Conservation (phyloP, 2,797 vertebrate species). For the Lepilemur ruficaudatus region DNA sequence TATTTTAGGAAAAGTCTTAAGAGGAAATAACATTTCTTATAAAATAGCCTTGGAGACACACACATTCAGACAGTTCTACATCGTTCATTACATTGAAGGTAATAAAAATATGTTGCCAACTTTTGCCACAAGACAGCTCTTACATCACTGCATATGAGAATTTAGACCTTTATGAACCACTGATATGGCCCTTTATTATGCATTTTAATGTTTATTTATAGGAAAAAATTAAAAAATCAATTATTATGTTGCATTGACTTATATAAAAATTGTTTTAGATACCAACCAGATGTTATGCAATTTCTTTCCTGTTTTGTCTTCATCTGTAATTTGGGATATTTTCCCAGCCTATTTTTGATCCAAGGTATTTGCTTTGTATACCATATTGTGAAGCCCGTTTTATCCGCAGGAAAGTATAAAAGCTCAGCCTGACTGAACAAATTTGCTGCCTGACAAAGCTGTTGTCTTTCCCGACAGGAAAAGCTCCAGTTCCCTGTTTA, state of each 20-base stretch:
- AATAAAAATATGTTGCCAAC: conserved; percentile 28
- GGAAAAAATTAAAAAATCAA: neutral
- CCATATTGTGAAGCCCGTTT: neutral
- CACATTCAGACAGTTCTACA: neutral
- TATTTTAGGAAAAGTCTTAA: conserved; percentile 35
- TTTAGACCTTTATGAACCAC: neutral
- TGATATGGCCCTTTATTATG: neutral
- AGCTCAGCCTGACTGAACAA: neutral
- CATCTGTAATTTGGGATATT: neutral
- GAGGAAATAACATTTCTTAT: neutral
- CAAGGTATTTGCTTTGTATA: conserved; percentile 62
- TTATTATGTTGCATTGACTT: neutral
- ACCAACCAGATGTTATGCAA: neutral
- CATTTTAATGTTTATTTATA: conserved; percentile 5
- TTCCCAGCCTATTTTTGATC: neutral
- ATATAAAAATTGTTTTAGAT: conserved; percentile 42
- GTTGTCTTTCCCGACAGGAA: conserved; percentile 46
- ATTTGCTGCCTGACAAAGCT: conserved; percentile 46
- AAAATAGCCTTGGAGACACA: neutral
- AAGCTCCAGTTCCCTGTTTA: neutral
- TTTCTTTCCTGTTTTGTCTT: conserved; percentile 7
- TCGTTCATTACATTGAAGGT: neutral
- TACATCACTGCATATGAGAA: neutral
- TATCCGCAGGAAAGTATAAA: neutral
- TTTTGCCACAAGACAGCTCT: neutral